Evolutionary conservation across 1,140 invertebrate species (phyloP).

Genomic region (Goniozus legneri): DNA sequence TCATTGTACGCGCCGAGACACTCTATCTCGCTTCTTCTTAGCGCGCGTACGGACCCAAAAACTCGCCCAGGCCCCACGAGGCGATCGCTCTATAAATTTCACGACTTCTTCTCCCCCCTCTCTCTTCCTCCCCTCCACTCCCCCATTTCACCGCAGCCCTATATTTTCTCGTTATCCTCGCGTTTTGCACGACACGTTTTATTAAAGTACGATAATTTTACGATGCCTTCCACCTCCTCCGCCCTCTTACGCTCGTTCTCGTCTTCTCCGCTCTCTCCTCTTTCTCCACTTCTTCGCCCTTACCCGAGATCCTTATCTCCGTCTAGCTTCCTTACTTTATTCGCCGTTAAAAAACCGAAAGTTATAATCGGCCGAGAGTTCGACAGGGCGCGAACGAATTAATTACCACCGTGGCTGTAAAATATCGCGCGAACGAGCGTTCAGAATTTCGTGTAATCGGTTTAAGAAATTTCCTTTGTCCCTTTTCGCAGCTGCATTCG

Average conservation of each 20-base stretch:
- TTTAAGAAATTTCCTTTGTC: too few relatives aligned
- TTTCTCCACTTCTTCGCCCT: background rate
- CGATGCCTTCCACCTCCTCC: slow-evolving; percentile 16
- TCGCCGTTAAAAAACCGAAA: background rate
- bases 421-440: too few relatives aligned
- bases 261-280: background rate
- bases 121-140: slow-evolving; percentile 16
- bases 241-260: too few relatives aligned
- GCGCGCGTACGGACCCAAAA: slow-evolving; percentile 16
- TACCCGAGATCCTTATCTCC: slow-evolving; percentile 5
- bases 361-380: background rate
- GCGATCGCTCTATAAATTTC: background rate
- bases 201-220: slow-evolving; percentile 36
- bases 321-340: background rate
- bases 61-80: background rate
- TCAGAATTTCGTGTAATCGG: too few relatives aligned
- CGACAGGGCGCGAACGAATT: too few relatives aligned
- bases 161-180: slow-evolving; percentile 37
- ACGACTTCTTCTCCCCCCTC: background rate
- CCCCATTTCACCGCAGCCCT: slow-evolving; percentile 31
- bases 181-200: slow-evolving; percentile 36
- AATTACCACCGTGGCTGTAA: too few relatives aligned
- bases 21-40: too few relatives aligned
- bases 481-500: too few relatives aligned
- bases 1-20: too few relatives aligned